Evolutionary conservation across 1,140 invertebrate genomes (phyloP).

Genomic region (Saccostrea glomerata): DNA sequence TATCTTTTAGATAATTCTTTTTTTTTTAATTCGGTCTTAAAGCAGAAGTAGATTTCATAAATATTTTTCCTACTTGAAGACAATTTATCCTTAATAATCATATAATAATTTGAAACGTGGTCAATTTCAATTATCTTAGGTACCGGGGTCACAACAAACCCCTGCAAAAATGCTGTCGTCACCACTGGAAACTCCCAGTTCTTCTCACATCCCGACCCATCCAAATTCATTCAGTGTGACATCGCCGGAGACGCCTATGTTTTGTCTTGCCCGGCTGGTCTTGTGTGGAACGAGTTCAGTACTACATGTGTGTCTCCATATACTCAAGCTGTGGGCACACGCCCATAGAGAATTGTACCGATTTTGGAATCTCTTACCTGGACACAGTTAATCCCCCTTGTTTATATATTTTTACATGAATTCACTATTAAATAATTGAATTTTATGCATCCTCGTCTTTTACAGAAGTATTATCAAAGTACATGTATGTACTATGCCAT

Average conservation of each 20-base stretch:
- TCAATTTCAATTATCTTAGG: background rate
- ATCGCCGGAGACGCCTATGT: constrained; percentile 59
- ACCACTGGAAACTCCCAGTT: constrained; percentile 45
- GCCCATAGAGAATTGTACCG: background rate
- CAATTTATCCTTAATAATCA: no score
- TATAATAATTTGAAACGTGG: no score
- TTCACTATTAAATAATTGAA: background rate
- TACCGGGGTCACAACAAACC: constrained; percentile 17
- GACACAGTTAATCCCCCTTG: background rate
- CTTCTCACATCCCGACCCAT: constrained; percentile 62
- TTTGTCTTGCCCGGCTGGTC: constrained; percentile 59
- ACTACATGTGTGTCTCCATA: constrained; percentile 62
- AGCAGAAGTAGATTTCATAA: no score
- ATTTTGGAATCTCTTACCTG: background rate
- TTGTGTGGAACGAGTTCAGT: constrained; percentile 60
- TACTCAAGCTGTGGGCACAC: background rate
- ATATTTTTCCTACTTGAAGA: background rate
- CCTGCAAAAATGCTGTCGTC: background rate
- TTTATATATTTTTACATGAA: background rate
- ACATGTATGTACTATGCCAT: background rate
- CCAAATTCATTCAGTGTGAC: constrained; percentile 64
- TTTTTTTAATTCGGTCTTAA: no score
- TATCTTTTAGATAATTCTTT: no score
- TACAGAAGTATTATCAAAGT: background rate
- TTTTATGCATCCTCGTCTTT: background rate